A percentile compares a stretch with the other conserved stretches of the same genome.
Evolutionary conservation across 2,888 invertebrate genomes (phyloP).

Genomic region (Phasia obesa): DNA sequence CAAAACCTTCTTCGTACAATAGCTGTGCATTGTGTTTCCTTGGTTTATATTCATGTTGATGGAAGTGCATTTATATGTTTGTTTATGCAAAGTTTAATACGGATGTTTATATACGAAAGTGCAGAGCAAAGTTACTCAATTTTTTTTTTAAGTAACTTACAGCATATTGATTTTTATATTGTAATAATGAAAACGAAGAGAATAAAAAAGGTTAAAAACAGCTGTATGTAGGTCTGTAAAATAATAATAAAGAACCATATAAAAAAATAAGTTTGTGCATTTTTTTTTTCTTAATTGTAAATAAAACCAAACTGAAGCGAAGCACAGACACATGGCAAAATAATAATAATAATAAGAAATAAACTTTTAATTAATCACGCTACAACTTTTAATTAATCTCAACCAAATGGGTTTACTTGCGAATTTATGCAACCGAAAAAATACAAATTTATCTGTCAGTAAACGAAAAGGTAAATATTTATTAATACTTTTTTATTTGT

Average conservation of each 20-base stretch:
- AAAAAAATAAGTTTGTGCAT: neutral
- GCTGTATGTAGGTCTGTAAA: neutral
- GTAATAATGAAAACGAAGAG: slow-evolving; percentile 40
- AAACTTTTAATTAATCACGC: slow-evolving; percentile 63
- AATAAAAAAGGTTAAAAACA: neutral
- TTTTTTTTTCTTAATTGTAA: slow-evolving; percentile 13
- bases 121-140: neutral
- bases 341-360: neutral
- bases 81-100: neutral
- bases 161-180: slow-evolving; percentile 60
- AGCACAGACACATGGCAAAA: slow-evolving; percentile 3
- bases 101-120: neutral
- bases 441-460: neutral
- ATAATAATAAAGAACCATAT: neutral
- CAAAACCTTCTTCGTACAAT: too few relatives aligned
- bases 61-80: neutral
- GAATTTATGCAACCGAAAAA: neutral
- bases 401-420: neutral
- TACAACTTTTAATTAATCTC: slow-evolving; percentile 58
- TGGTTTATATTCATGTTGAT: neutral
- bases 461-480: neutral
- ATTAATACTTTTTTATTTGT: neutral
- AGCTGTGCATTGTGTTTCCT: too few relatives aligned
- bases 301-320: slow-evolving; percentile 8
- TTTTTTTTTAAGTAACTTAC: slow-evolving; percentile 42